Percentiles rank a stretch among this genome's conserved stretches.
These are phyloP conservation scores for Pyrgus malvae DNA, from an alignment of 2,888 invertebrate genomes.

Conservation along the genomic window DNA sequence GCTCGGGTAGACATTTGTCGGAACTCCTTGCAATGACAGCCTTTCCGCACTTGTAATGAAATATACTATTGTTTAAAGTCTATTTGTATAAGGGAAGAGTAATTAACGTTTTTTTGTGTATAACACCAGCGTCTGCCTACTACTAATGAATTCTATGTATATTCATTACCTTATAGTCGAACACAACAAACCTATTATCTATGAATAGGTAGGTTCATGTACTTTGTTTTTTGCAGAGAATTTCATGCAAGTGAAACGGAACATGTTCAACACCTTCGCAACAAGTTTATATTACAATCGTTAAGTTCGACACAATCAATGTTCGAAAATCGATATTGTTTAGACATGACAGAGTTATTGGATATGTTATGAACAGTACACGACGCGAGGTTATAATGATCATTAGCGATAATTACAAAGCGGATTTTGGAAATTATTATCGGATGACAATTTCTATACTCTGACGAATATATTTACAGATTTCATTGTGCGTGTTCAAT, in stretches of 20 bases:
- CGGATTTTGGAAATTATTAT: constrained; percentile 5
- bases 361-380: constrained; percentile 11
- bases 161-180: too few species aligned
- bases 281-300: constrained; percentile 20
- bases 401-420: constrained; percentile 9
- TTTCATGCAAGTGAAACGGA: constrained; percentile 20
- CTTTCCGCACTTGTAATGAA: too few species aligned
- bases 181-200: too few species aligned
- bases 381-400: background rate
- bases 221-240: constrained; percentile 11
- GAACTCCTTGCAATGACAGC: too few species aligned
- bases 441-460: background rate
- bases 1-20: too few species aligned
- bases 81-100: too few species aligned
- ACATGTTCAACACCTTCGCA: constrained; percentile 19
- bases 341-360: constrained; percentile 11
- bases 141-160: too few species aligned
- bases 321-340: constrained; percentile 20
- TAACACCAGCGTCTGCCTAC: too few species aligned
- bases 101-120: too few species aligned
- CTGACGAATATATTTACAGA: background rate
- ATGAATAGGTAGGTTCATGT: too few species aligned
- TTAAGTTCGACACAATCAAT: constrained; percentile 17
- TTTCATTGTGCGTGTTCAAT: background rate
- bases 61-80: too few species aligned